Conservation (phyloP, 2,888 invertebrate species). For the Xestia c-nigrum region DNA sequence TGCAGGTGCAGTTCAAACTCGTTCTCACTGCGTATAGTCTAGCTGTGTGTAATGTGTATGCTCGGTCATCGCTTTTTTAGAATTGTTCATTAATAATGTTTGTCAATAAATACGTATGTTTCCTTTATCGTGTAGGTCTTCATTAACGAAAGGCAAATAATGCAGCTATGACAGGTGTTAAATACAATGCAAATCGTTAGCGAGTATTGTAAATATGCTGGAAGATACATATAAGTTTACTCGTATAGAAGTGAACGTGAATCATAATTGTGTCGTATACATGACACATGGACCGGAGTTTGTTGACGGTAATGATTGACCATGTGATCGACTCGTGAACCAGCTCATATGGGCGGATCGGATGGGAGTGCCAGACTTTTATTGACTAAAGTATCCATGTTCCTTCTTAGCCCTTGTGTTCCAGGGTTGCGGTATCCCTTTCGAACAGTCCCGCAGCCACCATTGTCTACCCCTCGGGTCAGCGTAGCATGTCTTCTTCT, state of each 20-base stretch:
- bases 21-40: constrained; percentile 11
- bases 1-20: constrained; percentile 44
- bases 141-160: constrained; percentile 24
- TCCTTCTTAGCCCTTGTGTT: too few species aligned
- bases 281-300: constrained; percentile 25
- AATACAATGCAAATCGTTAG: constrained; percentile 52
- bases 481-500: too few species aligned
- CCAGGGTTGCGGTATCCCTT: too few species aligned
- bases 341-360: background rate
- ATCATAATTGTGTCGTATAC: constrained; percentile 37
- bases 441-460: too few species aligned
- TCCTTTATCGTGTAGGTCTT: too few species aligned
- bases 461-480: too few species aligned
- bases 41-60: background rate
- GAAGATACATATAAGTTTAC: background rate
- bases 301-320: constrained; percentile 41
- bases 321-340: constrained; percentile 33
- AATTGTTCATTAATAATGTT: background rate
- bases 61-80: background rate
- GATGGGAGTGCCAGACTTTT: too few species aligned
- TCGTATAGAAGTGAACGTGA: constrained; percentile 31
- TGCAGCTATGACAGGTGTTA: constrained; percentile 39
- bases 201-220: constrained; percentile 19
- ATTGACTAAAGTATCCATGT: too few species aligned
- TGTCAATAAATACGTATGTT: background rate